These are phyloP conservation scores for Alsophila aescularia DNA, from an alignment of 2,888 invertebrate species.

Conservation along the genomic window DNA sequence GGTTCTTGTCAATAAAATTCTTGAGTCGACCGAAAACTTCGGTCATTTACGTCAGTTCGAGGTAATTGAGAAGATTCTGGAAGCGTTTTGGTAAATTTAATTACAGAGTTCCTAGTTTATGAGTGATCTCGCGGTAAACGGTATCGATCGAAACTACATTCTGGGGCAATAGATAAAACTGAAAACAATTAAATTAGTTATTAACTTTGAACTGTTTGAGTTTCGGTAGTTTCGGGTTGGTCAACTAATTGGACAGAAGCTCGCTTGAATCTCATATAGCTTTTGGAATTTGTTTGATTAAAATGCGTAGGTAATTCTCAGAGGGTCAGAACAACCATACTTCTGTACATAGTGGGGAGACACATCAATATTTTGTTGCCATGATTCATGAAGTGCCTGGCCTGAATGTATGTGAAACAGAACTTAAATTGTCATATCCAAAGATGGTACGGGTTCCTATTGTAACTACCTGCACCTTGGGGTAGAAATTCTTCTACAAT, in stretches of 20 bases:
- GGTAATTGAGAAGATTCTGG: conserved; percentile 36
- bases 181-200: conserved; percentile 1
- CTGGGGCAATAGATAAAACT: conserved; percentile 3
- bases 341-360: too few relatives aligned
- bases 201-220: conserved; percentile 6
- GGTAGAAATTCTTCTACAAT: too few relatives aligned
- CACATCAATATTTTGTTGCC: too few relatives aligned
- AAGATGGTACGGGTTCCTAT: too few relatives aligned
- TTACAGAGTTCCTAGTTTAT: conserved; percentile 37
- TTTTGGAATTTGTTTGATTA: neutral
- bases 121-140: conserved; percentile 28
- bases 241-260: neutral
- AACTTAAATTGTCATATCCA: too few relatives aligned
- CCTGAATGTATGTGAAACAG: too few relatives aligned
- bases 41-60: conserved; percentile 37
- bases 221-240: neutral
- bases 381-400: too few relatives aligned
- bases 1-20: conserved; percentile 42
- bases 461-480: too few relatives aligned
- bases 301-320: neutral
- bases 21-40: conserved; percentile 42
- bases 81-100: conserved; percentile 37
- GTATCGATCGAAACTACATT: conserved; percentile 16
- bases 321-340: neutral
- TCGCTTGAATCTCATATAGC: neutral